These are phyloP conservation scores for Plagodis pulveraria DNA, from an alignment of 2,888 invertebrate genomes.

Conservation along the genomic window DNA sequence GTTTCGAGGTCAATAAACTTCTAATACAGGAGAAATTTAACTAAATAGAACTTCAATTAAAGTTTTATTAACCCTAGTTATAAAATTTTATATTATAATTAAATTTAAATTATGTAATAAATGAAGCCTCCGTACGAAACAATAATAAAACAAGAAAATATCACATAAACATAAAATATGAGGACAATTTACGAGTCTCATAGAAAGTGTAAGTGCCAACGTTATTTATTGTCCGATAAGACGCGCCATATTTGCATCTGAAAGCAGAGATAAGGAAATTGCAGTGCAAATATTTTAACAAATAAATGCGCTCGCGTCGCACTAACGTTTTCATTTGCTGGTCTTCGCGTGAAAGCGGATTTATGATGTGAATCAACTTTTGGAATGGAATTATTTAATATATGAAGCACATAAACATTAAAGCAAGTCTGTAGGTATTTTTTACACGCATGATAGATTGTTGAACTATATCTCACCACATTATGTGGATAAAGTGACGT, in stretches of 20 bases:
- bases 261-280: constrained; percentile 45
- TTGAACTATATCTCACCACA: no score
- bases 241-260: constrained; percentile 49
- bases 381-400: no score
- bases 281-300: constrained; percentile 47
- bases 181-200: constrained; percentile 40
- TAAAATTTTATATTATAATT: no score
- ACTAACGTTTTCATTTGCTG: constrained; percentile 46
- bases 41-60: no score
- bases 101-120: no score
- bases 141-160: constrained; percentile 29
- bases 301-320: constrained; percentile 44
- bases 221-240: constrained; percentile 51
- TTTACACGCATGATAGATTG: no score
- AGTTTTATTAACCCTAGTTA: no score
- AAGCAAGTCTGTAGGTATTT: background rate
- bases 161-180: constrained; percentile 34
- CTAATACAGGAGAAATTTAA: no score
- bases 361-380: constrained; percentile 34
- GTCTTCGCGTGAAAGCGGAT: constrained; percentile 48
- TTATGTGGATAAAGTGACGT: no score
- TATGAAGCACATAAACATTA: background rate
- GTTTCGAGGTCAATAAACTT: no score
- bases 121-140: background rate
- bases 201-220: constrained; percentile 52